Evolutionary conservation across 2,888 invertebrate genomes (phyloP), one percentile per base, ranked within the genome.

Genomic region (Gymnosoma rotundatum): DNA sequence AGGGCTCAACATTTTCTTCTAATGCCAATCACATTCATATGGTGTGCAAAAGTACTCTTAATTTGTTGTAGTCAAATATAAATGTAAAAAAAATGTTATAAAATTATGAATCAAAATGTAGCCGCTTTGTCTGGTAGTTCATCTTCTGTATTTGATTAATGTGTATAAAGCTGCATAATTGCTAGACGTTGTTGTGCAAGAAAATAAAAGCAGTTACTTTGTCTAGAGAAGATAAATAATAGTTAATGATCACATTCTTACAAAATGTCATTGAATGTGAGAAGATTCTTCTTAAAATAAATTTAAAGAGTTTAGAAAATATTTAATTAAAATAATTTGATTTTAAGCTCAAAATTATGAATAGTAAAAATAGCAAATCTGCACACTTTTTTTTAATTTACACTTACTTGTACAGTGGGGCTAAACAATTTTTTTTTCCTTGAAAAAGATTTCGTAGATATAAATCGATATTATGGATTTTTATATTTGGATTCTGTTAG

Each of bases 1-100:
- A 83, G 70, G 61, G 75, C 69, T 54, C 83, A 83, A 69, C 76
- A 76, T 76, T 73, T 79, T 80, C 32, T 58, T 83, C 80, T 80
- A 83, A 76, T 78, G 73, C 61, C 80, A 73, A 73, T 83, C 80
- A 83, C 61, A 42, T 48, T 74, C 16, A 54, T 73, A 52, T 16
- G 0, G 16, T 45, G 6, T 20, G 20, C 12, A 54, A 32, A 70
- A 32, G 18, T 52, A 25, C 4, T 45, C 52, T 36, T 67, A 60
- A 50, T 52, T 52, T 18, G 52, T 61, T 21, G 9, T 60, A 10
- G 25, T 36, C 2, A 10, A 32, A 9, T 1, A n/a, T 32, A 54
- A 25, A 38, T 66, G 56, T 2, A 36, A n/a, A 9, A 56, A 32
- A 42, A 42, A 21, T 64, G 14, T n/a, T 36, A 18, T n/a, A 20